Percentiles rank a stretch among this genome's conserved stretches.
Evolutionary conservation across 1,140 invertebrate species (phyloP).

Genomic region (Dendroctonus valens): DNA sequence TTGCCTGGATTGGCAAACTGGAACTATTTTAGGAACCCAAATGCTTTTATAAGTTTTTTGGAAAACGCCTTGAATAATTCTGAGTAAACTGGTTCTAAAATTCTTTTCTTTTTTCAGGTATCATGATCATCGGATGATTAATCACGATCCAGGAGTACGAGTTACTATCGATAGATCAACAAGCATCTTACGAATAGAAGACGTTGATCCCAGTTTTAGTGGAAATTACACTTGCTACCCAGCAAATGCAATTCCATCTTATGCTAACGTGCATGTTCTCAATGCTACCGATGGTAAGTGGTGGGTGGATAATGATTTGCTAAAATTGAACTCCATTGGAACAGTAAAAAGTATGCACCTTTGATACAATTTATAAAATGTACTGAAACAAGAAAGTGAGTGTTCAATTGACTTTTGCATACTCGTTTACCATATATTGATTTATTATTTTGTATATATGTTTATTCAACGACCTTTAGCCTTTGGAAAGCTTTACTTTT

Average conservation of each 20-base stretch:
- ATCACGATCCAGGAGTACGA: slow-evolving; percentile 60
- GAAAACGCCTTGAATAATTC: background rate
- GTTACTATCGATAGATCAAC: slow-evolving; percentile 51
- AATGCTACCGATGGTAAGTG: slow-evolving; percentile 49
- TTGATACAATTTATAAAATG: no score
- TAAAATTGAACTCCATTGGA: no score
- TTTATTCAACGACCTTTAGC: no score
- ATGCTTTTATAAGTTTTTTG: background rate
- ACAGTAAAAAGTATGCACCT: no score
- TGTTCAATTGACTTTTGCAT: no score
- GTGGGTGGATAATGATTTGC: no score
- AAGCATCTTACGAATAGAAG: slow-evolving; percentile 57
- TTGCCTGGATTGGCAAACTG: no score
- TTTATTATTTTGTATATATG: no score
- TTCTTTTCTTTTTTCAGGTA: slow-evolving; percentile 51
- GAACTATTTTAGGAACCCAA: no score
- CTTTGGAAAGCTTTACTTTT: no score
- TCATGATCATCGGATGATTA: slow-evolving; percentile 70
- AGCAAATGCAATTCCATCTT: slow-evolving; percentile 64
- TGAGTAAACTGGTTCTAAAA: background rate
- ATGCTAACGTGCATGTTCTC: slow-evolving; percentile 67
- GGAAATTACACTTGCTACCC: slow-evolving; percentile 69
- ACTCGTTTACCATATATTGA: no score
- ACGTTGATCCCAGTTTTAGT: slow-evolving; percentile 57
- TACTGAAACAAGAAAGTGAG: no score